phyloP scores from a whole-genome alignment of 1,140 invertebrate genomes.

The Andrena cerasifolii region DNA sequence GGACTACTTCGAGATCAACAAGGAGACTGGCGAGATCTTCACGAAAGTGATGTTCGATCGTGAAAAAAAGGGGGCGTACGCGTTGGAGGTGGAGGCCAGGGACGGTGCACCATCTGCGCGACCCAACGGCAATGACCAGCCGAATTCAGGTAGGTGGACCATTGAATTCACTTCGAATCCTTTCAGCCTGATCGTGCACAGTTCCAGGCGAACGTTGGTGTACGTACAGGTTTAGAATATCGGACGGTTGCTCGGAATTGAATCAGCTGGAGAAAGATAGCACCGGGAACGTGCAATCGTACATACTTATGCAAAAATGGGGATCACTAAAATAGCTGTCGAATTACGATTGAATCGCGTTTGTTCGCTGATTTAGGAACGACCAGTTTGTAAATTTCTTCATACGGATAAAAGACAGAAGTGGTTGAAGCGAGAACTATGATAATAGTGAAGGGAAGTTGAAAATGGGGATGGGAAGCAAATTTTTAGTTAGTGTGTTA shows the following conservation, averaged over 20 bases:
- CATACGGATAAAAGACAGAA: neutral
- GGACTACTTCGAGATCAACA: constrained; percentile 97
- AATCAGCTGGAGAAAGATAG: neutral
- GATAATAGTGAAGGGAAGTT: neutral
- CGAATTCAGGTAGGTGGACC: constrained; percentile 92
- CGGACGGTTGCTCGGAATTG: neutral
- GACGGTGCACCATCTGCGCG: constrained; percentile 96
- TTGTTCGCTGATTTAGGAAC: constrained; percentile 1
- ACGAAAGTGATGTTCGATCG: constrained; percentile 97
- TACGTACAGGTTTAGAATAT: neutral
- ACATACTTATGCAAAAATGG: neutral
- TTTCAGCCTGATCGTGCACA: neutral
- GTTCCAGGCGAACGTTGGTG: neutral
- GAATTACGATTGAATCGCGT: neutral
- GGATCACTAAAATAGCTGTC: neutral
- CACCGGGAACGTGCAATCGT: neutral
- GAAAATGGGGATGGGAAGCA: neutral
- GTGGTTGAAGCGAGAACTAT: neutral
- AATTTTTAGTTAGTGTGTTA: too few species aligned
- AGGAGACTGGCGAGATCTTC: constrained; percentile 96
- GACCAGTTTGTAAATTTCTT: neutral
- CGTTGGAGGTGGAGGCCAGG: constrained; percentile 95
- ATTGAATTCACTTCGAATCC: constrained; percentile 34
- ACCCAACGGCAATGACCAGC: constrained; percentile 93
- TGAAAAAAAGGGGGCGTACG: constrained; percentile 97